Evolutionary conservation across 2,888 invertebrate species (phyloP).

Genomic region (Pomacea canaliculata): DNA sequence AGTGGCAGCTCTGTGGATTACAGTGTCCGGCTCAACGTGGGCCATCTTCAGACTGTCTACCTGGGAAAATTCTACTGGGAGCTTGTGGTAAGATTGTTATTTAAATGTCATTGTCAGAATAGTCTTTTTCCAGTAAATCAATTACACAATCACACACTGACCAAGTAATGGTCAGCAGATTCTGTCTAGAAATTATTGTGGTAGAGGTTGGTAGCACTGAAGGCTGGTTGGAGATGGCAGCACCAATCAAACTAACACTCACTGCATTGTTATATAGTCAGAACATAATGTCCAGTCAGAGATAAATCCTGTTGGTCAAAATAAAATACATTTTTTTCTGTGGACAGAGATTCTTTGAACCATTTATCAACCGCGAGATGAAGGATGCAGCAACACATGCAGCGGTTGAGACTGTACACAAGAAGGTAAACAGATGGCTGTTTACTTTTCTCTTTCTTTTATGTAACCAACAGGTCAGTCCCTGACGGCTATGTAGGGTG

Average conservation of each 20-base stretch:
- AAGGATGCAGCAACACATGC: slow-evolving; percentile 54
- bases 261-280: too few relatives aligned
- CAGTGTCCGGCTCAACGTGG: slow-evolving; percentile 79
- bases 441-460: background rate
- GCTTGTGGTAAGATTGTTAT: slow-evolving; percentile 58
- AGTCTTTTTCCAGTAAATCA: too few relatives aligned
- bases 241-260: too few relatives aligned
- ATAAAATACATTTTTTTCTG: background rate
- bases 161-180: too few relatives aligned
- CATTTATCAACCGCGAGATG: slow-evolving; percentile 65
- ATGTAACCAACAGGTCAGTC: too few relatives aligned
- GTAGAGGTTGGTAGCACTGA: too few relatives aligned
- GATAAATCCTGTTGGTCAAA: too few relatives aligned
- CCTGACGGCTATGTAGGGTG: too few relatives aligned
- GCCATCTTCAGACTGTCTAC: slow-evolving; percentile 80
- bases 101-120: background rate
- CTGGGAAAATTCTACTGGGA: slow-evolving; percentile 72
- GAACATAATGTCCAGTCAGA: too few relatives aligned
- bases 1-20: slow-evolving; percentile 74
- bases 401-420: slow-evolving; percentile 51
- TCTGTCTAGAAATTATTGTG: too few relatives aligned
- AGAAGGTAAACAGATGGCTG: slow-evolving; percentile 44
- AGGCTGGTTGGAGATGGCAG: too few relatives aligned
- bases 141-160: too few relatives aligned
- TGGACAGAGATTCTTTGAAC: slow-evolving; percentile 68